phyloP scores from a whole-genome alignment of 1,140 invertebrate species.

The Drosophila yakuba region DNA sequence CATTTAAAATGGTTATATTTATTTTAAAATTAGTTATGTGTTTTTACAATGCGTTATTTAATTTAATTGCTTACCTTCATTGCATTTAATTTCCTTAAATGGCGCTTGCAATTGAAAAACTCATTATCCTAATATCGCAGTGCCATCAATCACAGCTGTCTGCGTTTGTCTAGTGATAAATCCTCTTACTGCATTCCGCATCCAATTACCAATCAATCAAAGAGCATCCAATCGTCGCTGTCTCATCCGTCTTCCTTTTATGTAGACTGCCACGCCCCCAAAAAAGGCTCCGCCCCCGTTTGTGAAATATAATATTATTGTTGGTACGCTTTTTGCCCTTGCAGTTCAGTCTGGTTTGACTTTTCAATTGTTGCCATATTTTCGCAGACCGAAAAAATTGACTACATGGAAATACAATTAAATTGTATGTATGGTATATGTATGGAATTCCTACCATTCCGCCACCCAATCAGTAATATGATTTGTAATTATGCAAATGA shows the following conservation, averaged over 20 bases:
- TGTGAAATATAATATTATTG: conserved; percentile 53
- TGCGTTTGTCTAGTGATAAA: conserved; percentile 31
- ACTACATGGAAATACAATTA: conserved; percentile 53
- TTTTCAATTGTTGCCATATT: conserved; percentile 74
- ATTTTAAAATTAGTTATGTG: too few species aligned
- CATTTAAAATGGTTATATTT: not conserved
- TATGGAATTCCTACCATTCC: conserved; percentile 1
- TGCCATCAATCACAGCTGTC: conserved; percentile 31
- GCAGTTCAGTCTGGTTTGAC: conserved; percentile 35
- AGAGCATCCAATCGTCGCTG: conserved; percentile 47
- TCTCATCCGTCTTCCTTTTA: conserved; percentile 7
- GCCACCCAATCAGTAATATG: conserved; percentile 64
- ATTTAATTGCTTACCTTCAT: not conserved
- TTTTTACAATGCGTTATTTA: too few species aligned
- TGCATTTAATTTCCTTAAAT: conserved; percentile 2
- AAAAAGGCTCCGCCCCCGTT: not conserved
- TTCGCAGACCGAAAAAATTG: conserved; percentile 51
- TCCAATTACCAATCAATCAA: conserved; percentile 53
- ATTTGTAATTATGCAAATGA: conserved; percentile 82
- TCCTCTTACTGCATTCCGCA: conserved; percentile 41
- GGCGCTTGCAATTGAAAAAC: not conserved
- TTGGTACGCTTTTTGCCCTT: conserved; percentile 35
- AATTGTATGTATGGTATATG: conserved; percentile 1
- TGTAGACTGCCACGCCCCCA: not conserved
- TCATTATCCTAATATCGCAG: not conserved